Evolutionary conservation across 2,888 invertebrate genomes (phyloP).

Genomic region (Melinopterus prodromus): DNA sequence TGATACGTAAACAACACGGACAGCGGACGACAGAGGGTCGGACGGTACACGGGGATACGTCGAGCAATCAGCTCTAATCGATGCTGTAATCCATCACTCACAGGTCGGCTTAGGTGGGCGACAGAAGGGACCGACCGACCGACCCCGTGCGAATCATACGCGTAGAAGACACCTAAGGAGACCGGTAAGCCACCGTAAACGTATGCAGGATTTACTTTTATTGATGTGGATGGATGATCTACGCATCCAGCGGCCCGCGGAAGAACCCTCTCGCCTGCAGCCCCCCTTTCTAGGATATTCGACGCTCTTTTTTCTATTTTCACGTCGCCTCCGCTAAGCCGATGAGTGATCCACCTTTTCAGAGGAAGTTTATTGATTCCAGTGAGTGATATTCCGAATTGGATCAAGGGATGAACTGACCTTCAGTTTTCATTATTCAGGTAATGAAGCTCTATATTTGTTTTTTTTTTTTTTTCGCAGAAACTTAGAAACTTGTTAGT

Average conservation of each 20-base stretch:
- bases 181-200: slow-evolving; percentile 22
- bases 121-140: slow-evolving; percentile 19
- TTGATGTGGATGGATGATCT: slow-evolving; percentile 33
- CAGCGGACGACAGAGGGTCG: slow-evolving; percentile 46
- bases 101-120: slow-evolving; percentile 4
- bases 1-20: slow-evolving; percentile 28
- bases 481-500: too few relatives aligned
- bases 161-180: slow-evolving; percentile 35
- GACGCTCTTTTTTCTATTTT: neutral
- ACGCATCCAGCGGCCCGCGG: neutral
- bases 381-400: neutral
- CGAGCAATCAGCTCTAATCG: slow-evolving; percentile 60
- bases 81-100: slow-evolving; percentile 61
- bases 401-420: too few relatives aligned
- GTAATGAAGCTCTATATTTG: too few relatives aligned
- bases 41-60: neutral
- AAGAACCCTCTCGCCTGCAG: neutral
- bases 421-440: too few relatives aligned
- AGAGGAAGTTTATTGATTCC: neutral
- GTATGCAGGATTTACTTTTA: slow-evolving; percentile 37
- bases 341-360: neutral
- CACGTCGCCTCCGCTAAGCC: neutral
- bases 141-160: slow-evolving; percentile 36
- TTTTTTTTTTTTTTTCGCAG: too few relatives aligned
- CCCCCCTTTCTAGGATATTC: neutral